phyloP scores from a whole-genome alignment of 1,140 invertebrate genomes.

The Drosophila quadrilineata region DNA sequence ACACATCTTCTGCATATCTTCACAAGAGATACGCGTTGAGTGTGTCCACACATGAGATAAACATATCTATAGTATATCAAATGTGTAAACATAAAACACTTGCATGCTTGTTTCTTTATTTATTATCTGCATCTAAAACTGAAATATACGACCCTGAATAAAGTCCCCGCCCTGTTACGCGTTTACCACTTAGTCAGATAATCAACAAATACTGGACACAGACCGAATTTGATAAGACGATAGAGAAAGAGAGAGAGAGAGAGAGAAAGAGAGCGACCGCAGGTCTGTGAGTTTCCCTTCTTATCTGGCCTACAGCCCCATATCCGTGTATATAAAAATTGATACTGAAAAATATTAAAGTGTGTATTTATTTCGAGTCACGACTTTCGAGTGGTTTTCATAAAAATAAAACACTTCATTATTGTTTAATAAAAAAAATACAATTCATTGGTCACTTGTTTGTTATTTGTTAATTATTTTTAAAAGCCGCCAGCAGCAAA shows the following conservation, averaged over 20 bases:
- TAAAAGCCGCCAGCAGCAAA: no score
- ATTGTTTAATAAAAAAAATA: no score
- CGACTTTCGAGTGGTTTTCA: no score
- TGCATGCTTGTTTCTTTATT: not conserved
- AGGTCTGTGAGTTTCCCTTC: no score
- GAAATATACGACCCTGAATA: conserved; percentile 45
- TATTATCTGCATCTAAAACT: conserved; percentile 45
- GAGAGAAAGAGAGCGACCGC: no score
- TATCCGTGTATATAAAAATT: no score
- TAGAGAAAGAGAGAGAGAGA: no score
- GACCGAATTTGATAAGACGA: conserved; percentile 2
- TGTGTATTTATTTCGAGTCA: not conserved
- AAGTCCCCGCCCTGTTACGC: conserved; percentile 3
- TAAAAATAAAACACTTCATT: no score
- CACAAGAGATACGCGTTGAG: no score
- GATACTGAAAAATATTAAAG: not conserved
- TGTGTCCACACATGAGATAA: not conserved
- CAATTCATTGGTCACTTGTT: no score
- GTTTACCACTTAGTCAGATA: not conserved
- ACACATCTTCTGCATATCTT: no score
- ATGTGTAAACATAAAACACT: not conserved
- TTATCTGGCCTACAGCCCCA: conserved; percentile 9
- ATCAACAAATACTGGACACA: not conserved
- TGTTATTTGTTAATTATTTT: no score
- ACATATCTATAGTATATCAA: not conserved